phyloP scores from a whole-genome alignment of 2,888 invertebrate genomes.

The Macroteleia sp. region DNA sequence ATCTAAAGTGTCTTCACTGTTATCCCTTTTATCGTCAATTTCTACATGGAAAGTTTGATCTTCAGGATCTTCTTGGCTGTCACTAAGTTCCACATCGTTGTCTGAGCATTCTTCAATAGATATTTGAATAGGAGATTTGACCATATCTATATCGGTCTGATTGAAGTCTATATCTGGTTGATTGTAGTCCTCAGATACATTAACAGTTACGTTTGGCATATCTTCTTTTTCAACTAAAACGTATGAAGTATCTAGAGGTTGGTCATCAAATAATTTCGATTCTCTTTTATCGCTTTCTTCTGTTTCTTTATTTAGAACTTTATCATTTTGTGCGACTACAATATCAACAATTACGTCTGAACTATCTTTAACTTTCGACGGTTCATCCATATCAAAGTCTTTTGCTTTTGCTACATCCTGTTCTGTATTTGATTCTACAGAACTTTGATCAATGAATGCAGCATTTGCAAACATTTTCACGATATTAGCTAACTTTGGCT shows the following conservation, averaged over 20 bases:
- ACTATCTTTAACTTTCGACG: neutral
- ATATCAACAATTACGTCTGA: slow-evolving; percentile 7
- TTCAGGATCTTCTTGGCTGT: slow-evolving; percentile 70
- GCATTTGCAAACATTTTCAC: slow-evolving; percentile 73
- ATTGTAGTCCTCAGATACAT: slow-evolving; percentile 63
- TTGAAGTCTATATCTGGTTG: slow-evolving; percentile 62
- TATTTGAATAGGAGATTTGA: slow-evolving; percentile 82
- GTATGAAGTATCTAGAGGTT: slow-evolving; percentile 33
- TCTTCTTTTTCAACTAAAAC: slow-evolving; percentile 70
- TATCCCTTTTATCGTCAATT: slow-evolving; percentile 78
- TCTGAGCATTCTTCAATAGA: slow-evolving; percentile 83
- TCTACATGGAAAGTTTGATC: slow-evolving; percentile 74
- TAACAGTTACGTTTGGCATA: slow-evolving; percentile 76
- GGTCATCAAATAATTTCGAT: slow-evolving; percentile 39
- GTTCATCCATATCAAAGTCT: slow-evolving; percentile 4
- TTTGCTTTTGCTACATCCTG: slow-evolving; percentile 65
- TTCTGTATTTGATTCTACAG: slow-evolving; percentile 78
- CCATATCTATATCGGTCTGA: slow-evolving; percentile 73
- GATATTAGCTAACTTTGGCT: slow-evolving; percentile 55
- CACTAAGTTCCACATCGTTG: slow-evolving; percentile 73
- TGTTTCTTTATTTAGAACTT: slow-evolving; percentile 6
- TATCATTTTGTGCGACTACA: no score
- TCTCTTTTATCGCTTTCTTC: slow-evolving; percentile 16
- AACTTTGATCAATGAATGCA: slow-evolving; percentile 80
- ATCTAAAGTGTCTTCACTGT: slow-evolving; percentile 81